Percentiles rank a stretch among this genome's conserved stretches.
Conservation (phyloP, 2,113 vertebrate genomes). For the Brevimyrus niger region DNA sequence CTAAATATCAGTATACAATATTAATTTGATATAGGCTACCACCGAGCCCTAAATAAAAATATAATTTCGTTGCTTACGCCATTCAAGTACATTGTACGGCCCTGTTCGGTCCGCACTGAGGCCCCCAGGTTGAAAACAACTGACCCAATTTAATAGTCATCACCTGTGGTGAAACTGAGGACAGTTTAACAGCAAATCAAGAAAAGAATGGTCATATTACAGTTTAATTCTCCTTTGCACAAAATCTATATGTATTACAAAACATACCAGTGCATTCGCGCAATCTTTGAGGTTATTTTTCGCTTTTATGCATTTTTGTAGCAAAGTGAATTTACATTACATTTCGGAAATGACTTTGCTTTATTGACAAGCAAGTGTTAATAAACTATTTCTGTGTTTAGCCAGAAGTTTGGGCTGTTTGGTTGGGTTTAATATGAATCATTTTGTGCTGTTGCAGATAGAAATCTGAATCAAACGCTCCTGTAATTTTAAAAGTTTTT, state of each 20-base stretch:
- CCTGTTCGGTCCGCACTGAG: not conserved
- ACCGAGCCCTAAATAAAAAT: not conserved
- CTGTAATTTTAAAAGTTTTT: slow-evolving; percentile 34
- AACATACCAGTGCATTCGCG: not conserved
- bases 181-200: not conserved
- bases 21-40: not conserved
- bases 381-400: not conserved
- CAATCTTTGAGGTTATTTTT: not conserved
- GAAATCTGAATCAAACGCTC: not conserved
- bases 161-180: not conserved
- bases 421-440: slow-evolving; percentile 32
- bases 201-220: not conserved
- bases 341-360: not conserved
- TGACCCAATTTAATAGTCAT: not conserved
- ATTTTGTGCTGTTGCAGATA: not conserved
- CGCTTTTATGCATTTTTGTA: not conserved
- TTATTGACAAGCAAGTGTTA: not conserved
- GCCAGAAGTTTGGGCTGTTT: slow-evolving; percentile 21
- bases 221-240: not conserved
- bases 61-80: not conserved
- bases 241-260: not conserved
- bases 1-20: not conserved
- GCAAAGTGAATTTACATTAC: not conserved
- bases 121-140: not conserved
- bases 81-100: not conserved